A percentile compares a stretch with the other conserved stretches of the same genome.
These are phyloP conservation scores for Macheiramphus alcinus DNA, from an alignment of 2,113 vertebrate genomes.

Conservation along the genomic window DNA sequence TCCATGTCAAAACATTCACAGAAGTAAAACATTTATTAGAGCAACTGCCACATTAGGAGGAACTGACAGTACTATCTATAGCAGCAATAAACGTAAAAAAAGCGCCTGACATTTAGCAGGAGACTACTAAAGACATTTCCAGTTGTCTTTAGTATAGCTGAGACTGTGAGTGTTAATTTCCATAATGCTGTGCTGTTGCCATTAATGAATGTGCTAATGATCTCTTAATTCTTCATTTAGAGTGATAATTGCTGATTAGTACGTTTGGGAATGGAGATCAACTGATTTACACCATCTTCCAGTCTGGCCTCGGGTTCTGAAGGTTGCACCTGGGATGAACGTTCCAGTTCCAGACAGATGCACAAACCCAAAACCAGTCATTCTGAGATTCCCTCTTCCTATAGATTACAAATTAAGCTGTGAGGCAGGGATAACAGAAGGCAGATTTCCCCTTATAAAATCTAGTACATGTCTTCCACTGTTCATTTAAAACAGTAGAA, in stretches of 20 bases:
- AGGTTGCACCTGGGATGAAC: neutral
- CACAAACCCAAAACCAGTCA: neutral
- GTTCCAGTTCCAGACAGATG: neutral
- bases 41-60: neutral
- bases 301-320: neutral
- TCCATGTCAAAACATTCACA: neutral
- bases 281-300: neutral
- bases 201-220: slow-evolving; percentile 11
- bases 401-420: neutral
- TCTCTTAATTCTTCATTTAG: slow-evolving; percentile 16
- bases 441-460: neutral
- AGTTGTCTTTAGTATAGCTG: neutral
- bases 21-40: neutral
- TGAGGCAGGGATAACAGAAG: neutral
- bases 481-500: neutral
- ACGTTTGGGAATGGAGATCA: neutral
- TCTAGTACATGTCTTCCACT: neutral
- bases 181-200: neutral
- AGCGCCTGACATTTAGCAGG: neutral
- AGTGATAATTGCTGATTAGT: neutral
- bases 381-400: neutral
- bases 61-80: neutral
- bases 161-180: neutral
- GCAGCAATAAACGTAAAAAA: neutral
- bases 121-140: neutral